phyloP scores from a whole-genome alignment of 2,888 invertebrate genomes.

The Sesia apiformis region DNA sequence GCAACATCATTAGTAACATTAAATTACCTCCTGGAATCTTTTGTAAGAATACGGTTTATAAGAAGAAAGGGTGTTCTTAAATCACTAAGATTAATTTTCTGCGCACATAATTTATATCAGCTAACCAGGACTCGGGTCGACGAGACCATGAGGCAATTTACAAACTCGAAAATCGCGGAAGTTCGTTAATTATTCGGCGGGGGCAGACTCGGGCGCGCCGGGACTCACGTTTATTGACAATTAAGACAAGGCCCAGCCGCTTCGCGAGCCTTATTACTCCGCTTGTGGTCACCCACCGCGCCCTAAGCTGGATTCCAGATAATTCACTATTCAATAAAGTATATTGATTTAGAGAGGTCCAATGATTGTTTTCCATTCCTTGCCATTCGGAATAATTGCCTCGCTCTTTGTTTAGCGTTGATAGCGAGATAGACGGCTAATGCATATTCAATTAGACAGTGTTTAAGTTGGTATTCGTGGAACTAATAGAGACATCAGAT shows the following conservation, averaged over 20 bases:
- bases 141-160: slow-evolving; percentile 71
- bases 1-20: too few species aligned
- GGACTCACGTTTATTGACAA: slow-evolving; percentile 71
- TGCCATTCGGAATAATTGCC: slow-evolving; percentile 16
- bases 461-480: too few species aligned
- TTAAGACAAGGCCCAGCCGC: slow-evolving; percentile 60
- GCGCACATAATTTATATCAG: slow-evolving; percentile 67
- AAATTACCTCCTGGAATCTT: too few species aligned
- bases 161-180: slow-evolving; percentile 73
- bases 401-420: neutral
- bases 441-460: neutral
- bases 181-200: slow-evolving; percentile 72
- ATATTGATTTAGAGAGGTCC: slow-evolving; percentile 19
- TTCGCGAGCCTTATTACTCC: slow-evolving; percentile 53
- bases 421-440: neutral
- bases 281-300: slow-evolving; percentile 33
- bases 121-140: slow-evolving; percentile 64
- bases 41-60: slow-evolving; percentile 1
- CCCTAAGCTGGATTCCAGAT: slow-evolving; percentile 28
- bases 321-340: slow-evolving; percentile 44
- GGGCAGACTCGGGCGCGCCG: slow-evolving; percentile 46
- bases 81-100: slow-evolving; percentile 67
- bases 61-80: slow-evolving; percentile 53
- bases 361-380: slow-evolving; percentile 5
- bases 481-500: too few species aligned